Percentiles rank a stretch among this genome's conserved stretches.
Evolutionary conservation across 30 jellyfish, hydroid and myxozoan genomes (phyloP).

Genomic region (Aurelia coerulea): DNA sequence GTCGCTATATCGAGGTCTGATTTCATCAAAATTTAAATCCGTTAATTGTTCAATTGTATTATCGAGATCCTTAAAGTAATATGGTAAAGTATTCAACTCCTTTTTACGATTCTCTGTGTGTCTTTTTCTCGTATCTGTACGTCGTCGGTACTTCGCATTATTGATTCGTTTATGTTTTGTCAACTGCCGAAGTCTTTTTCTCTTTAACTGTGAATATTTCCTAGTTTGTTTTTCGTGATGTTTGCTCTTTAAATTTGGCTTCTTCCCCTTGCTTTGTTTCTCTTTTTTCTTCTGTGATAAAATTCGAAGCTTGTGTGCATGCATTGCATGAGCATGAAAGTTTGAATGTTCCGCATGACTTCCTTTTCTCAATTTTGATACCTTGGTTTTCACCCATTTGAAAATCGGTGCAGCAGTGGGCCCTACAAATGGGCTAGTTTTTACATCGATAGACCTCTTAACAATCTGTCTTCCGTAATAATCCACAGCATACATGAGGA

Average conservation of each 20-base stretch:
- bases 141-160: not conserved
- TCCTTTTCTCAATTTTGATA: not conserved
- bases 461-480: constrained; percentile 54
- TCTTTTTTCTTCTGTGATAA: not conserved
- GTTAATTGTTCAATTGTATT: too few species aligned
- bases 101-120: too few species aligned
- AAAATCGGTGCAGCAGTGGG: constrained; percentile 62
- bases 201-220: not conserved
- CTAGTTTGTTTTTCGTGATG: not conserved
- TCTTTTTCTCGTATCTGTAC: too few species aligned
- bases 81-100: too few species aligned
- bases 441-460: constrained; percentile 12
- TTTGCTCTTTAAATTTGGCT: not conserved
- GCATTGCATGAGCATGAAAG: not conserved
- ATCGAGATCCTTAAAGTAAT: too few species aligned
- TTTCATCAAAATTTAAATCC: too few species aligned
- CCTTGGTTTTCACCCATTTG: constrained; percentile 41
- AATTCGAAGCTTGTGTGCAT: not conserved
- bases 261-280: not conserved
- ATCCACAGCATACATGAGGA: constrained; percentile 62
- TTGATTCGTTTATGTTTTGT: not conserved
- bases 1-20: not conserved
- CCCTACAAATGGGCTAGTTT: constrained; percentile 32
- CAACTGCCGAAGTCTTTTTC: not conserved
- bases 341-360: not conserved